A percentile compares a stretch with the other conserved stretches of the same genome.
phyloP scores from a whole-genome alignment of 2,888 invertebrate species.

The Caenorhabditis panamensis region DNA sequence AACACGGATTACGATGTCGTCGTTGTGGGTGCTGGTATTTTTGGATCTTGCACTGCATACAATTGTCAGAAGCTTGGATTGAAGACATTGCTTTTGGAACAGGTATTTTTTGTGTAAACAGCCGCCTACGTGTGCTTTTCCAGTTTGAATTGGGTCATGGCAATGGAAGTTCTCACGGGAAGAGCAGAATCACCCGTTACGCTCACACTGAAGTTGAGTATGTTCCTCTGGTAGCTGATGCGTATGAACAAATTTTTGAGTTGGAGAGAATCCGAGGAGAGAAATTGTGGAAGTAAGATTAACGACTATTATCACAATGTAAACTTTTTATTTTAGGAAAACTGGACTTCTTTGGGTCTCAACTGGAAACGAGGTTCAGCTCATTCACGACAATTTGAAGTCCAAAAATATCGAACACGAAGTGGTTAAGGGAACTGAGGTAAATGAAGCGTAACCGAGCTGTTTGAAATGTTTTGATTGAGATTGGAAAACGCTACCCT shows the following conservation, averaged over 20 bases:
- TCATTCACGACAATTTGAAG: conserved; percentile 59
- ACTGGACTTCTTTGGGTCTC: conserved; percentile 70
- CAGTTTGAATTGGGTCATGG: conserved; percentile 73
- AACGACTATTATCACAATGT: not conserved
- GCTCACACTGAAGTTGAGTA: conserved; percentile 74
- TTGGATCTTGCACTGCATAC: conserved; percentile 77
- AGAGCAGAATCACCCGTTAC: conserved; percentile 78
- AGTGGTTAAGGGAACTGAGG: conserved; percentile 60
- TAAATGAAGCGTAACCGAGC: no score
- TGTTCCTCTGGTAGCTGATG: conserved; percentile 67
- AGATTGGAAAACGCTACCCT: conserved; percentile 59
- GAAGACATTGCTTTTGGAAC: conserved; percentile 77
- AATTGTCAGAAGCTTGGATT: conserved; percentile 75
- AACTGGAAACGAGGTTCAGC: conserved; percentile 44
- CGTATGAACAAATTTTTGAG: conserved; percentile 68
- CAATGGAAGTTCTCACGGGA: conserved; percentile 79
- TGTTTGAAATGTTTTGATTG: not conserved
- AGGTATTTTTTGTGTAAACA: conserved; percentile 65
- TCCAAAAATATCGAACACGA: conserved; percentile 62
- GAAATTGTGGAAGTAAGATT: conserved; percentile 68
- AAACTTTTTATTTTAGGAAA: conserved; percentile 55
- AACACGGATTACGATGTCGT: conserved; percentile 68
- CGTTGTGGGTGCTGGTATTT: conserved; percentile 78
- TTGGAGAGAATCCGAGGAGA: conserved; percentile 64
- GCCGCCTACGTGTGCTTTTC: conserved; percentile 1